Evolutionary conservation across 2,888 invertebrate species (phyloP), one percentile per base, ranked within the genome.

Genomic region (Mythimna lalbum): DNA sequence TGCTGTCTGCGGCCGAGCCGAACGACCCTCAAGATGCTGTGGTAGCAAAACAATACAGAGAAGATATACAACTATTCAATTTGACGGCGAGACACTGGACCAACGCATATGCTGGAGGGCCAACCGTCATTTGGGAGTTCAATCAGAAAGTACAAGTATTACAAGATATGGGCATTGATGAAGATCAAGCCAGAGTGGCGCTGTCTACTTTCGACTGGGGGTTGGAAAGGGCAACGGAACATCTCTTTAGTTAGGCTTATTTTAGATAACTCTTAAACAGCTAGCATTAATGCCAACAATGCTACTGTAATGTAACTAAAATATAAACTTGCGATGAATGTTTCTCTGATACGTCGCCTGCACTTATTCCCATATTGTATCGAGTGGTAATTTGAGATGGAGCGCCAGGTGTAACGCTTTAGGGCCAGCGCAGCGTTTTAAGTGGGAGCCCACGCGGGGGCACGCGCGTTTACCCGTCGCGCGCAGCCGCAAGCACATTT

Each of bases 71-170:
- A 81, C 97, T 99, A 92, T 99, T 99, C 94, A 96, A 97, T 85
- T 95, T 97, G 88, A 99, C 99, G 33, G 99, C 99, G 39, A 97
- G 97, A 89, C 99, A 99, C 96, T 99, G 99, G 99, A 98, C 99
- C 72, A 98, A 98, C 91, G 97, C 97, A 21, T 99, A 99, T 95
- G 99, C 99, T 23, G 98, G 98, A 87, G 98, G 98, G 95, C 96
- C 94, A 66, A 85, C 87, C 21, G 69, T 78, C 70, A 88, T 93
- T 63, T 96, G 96, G 78, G 99, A 99, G 84, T 98, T 98, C 95
- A 98, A 98, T 93, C 97, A 97, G 83, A 98, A 99, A 96, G 98
- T 99, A 85, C 97, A 97, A 92, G 97, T 98, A 88, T 96, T 99
- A 84, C 97, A 97, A 89, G 99, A 99, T 90, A 99, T 99, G 99